A percentile compares a stretch with the other conserved stretches of the same genome.
phyloP scores from a whole-genome alignment of 2,113 vertebrate species.

The Gallinago jamesoni region DNA sequence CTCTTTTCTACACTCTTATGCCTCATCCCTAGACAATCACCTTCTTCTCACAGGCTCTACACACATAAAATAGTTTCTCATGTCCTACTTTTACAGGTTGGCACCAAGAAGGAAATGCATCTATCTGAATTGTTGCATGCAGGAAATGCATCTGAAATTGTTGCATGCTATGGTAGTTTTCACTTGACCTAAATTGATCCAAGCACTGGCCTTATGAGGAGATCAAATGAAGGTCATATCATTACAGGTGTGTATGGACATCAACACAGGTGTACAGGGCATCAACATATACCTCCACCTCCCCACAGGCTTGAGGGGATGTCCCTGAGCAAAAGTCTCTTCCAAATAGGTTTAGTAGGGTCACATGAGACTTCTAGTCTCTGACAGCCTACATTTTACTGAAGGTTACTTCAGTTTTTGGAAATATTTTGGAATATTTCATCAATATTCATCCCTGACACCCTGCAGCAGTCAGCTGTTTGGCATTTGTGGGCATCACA shows the following conservation, averaged over 20 bases:
- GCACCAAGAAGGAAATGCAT: not conserved
- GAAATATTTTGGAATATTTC: not conserved
- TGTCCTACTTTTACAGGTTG: not conserved
- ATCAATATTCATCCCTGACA: not conserved
- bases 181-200: not conserved
- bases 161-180: not conserved
- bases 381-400: not conserved
- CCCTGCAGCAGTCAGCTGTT: not conserved
- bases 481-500: not conserved
- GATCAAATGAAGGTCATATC: not conserved
- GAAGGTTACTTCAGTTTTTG: not conserved
- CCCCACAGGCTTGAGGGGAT: not conserved
- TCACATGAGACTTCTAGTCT: not conserved
- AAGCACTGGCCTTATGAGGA: not conserved
- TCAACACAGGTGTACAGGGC: not conserved
- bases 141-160: not conserved
- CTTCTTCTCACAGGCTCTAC: not conserved
- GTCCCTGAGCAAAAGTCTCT: not conserved
- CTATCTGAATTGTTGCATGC: not conserved
- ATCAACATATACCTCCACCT: not conserved
- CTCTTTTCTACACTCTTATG: not conserved
- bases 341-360: not conserved
- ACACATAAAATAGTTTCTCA: fast-evolving
- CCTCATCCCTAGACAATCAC: not conserved
- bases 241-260: not conserved